These are phyloP conservation scores for Cassiopea xamachana DNA, from an alignment of 30 jellyfish, hydroid and myxozoan genomes.

Conservation along the genomic window DNA sequence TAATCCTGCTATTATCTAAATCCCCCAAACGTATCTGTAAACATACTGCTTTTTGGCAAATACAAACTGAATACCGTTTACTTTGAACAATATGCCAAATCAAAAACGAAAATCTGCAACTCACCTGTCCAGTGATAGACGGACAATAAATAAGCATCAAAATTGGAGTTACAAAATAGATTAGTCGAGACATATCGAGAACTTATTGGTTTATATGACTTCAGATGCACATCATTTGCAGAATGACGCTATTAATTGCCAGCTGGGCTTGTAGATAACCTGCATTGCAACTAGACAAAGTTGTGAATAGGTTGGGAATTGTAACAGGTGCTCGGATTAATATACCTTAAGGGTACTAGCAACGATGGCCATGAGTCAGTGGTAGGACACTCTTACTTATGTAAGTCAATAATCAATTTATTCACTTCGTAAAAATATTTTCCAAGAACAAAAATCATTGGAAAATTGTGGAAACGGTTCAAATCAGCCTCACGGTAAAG, in stretches of 20 bases:
- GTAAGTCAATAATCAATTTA: not conserved
- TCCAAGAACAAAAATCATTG: not conserved
- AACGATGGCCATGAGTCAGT: conserved; percentile 10
- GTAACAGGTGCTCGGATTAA: conserved; percentile 4
- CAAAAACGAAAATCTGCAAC: not conserved
- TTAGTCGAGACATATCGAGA: not conserved
- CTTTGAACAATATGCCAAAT: not conserved
- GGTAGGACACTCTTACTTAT: not conserved
- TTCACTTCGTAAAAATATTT: not conserved
- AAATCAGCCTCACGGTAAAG: too few relatives aligned
- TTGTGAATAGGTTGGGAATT: not conserved
- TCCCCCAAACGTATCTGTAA: not conserved
- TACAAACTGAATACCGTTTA: not conserved
- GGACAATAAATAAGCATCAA: not conserved
- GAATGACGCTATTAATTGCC: conserved; percentile 1
- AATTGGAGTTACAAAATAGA: not conserved
- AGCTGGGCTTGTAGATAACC: not conserved
- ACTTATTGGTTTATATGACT: not conserved
- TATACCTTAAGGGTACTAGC: not conserved
- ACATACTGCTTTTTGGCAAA: not conserved
- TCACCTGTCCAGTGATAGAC: not conserved
- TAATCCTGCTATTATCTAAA: too few relatives aligned
- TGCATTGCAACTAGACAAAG: conserved; percentile 6
- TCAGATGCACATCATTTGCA: not conserved
- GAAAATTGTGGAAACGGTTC: not conserved